These are phyloP conservation scores for Anas georgica DNA, from an alignment of 2,797 vertebrate species.

Conservation along the genomic window DNA sequence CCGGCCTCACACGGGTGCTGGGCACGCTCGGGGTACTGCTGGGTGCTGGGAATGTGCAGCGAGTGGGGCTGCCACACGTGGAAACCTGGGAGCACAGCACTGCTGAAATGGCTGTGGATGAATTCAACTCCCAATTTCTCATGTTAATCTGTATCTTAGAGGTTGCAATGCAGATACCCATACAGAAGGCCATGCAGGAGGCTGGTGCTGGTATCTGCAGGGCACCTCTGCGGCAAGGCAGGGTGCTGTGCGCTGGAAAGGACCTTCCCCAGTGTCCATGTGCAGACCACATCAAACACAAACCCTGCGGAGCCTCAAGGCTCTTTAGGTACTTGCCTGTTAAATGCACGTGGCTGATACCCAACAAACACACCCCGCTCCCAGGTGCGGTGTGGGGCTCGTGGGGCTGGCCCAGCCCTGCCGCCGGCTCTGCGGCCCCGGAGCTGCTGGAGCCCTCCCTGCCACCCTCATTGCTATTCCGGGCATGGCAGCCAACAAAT, in stretches of 20 bases:
- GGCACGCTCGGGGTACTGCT: rapidly evolving
- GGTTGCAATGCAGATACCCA: background rate
- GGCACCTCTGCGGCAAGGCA: background rate
- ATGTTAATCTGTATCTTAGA: background rate
- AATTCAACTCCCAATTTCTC: background rate
- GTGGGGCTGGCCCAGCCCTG: rapidly evolving
- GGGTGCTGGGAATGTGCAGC: too few species aligned
- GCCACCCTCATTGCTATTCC: background rate
- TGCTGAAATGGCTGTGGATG: rapidly evolving
- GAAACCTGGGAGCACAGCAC: rapidly evolving
- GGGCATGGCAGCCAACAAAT: background rate
- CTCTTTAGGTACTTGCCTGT: background rate
- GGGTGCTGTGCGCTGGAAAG: background rate
- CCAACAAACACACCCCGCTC: rapidly evolving
- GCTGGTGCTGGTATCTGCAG: background rate
- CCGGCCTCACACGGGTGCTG: background rate
- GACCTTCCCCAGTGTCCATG: rapidly evolving
- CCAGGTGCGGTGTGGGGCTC: rapidly evolving
- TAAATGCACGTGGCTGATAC: background rate
- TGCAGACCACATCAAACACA: background rate
- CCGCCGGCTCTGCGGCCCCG: rapidly evolving
- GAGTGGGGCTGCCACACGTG: rapidly evolving
- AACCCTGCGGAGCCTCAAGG: background rate
- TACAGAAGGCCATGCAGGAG: background rate
- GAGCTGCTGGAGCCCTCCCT: too few species aligned